Evolutionary conservation across 2,797 vertebrate species (phyloP).

Genomic region (Muraenolepis orangiensis): DNA sequence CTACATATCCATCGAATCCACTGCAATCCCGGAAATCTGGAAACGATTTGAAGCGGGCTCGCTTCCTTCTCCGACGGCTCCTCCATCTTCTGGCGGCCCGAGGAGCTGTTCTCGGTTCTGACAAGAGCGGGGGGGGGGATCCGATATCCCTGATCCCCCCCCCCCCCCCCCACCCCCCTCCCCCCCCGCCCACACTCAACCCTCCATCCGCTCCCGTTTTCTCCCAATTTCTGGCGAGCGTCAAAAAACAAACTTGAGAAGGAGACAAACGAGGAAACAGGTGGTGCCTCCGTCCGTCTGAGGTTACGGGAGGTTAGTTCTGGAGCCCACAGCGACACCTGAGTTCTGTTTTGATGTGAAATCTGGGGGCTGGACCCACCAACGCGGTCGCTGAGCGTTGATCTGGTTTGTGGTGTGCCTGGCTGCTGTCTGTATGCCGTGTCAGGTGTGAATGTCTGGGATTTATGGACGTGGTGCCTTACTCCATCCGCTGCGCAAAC

Average conservation of each 20-base stretch:
- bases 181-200: too few species aligned
- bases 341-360: constrained; percentile 19
- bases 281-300: constrained; percentile 28
- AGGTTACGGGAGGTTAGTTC: background rate
- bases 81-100: background rate
- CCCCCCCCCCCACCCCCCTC: background rate
- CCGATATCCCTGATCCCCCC: constrained; percentile 17
- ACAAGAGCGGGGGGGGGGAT: constrained; percentile 17
- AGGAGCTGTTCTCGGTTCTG: background rate
- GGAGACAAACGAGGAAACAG: constrained; percentile 4
- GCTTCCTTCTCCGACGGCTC: background rate
- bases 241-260: constrained; percentile 14
- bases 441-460: background rate
- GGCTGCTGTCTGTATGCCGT: background rate
- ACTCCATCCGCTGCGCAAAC: background rate
- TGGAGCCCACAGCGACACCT: background rate
- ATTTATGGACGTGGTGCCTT: background rate
- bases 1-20: constrained; percentile 38
- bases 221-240: constrained; percentile 13
- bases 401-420: constrained; percentile 41
- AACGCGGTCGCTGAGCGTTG: constrained; percentile 20
- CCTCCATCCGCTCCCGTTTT: background rate
- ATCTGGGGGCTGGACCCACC: constrained; percentile 11
- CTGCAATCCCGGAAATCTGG: constrained; percentile 43
- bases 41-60: constrained; percentile 41